Evolutionary conservation across 2,113 vertebrate genomes (phyloP).

Genomic region (Sardina pilchardus): DNA sequence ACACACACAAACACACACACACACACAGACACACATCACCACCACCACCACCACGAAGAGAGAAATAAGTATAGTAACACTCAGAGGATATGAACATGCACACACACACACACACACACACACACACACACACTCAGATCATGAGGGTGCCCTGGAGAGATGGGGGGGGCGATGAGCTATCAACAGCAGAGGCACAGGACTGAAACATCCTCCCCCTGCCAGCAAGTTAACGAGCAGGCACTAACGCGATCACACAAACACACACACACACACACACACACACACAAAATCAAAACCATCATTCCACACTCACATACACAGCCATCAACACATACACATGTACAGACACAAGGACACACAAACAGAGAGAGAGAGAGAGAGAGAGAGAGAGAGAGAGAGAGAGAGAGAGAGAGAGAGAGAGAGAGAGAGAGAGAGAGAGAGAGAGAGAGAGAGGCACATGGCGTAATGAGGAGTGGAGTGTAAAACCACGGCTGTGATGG

Average conservation of each 20-base stretch:
- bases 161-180: too few relatives aligned
- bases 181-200: background rate
- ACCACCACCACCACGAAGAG: too few relatives aligned
- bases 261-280: too few relatives aligned
- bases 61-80: too few relatives aligned
- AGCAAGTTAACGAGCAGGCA: background rate
- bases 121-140: background rate
- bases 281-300: background rate
- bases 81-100: too few relatives aligned
- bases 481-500: background rate
- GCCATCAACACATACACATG: background rate
- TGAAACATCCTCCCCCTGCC: background rate
- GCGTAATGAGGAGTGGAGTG: background rate
- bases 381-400: conserved; percentile 11
- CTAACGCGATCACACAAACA: background rate
- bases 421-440: conserved; percentile 16
- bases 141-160: background rate
- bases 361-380: background rate
- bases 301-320: background rate
- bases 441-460: background rate
- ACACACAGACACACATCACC: too few relatives aligned
- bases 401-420: background rate
- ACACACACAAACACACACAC: too few relatives aligned
- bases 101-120: too few relatives aligned
- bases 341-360: background rate